Conservation (phyloP, 2,888 invertebrate genomes). For the Cantharis rustica region DNA sequence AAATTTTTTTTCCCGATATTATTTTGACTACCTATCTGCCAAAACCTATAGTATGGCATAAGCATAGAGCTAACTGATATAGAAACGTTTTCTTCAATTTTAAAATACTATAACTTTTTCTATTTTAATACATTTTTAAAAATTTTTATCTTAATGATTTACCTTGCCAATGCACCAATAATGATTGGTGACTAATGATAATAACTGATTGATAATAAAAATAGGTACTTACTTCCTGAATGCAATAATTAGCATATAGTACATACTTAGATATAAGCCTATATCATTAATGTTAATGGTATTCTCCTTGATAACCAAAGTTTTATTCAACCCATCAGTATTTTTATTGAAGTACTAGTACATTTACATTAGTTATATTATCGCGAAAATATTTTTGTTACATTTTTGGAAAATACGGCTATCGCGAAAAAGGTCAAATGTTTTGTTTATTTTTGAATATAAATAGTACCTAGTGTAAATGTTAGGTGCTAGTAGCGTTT, state of each 20-base stretch:
- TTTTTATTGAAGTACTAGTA: too few relatives aligned
- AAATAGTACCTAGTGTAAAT: not conserved
- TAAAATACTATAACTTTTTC: too few relatives aligned
- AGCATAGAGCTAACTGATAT: too few relatives aligned
- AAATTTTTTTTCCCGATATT: too few relatives aligned
- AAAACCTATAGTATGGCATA: too few relatives aligned
- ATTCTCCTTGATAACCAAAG: not conserved
- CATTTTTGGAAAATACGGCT: not conserved
- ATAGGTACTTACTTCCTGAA: not conserved
- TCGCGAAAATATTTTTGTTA: not conserved
- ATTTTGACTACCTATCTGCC: too few relatives aligned
- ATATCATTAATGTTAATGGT: not conserved
- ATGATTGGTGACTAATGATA: not conserved
- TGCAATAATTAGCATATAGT: not conserved
- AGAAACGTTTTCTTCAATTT: too few relatives aligned
- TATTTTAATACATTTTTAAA: too few relatives aligned
- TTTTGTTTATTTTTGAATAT: not conserved
- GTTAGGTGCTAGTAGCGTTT: not conserved
- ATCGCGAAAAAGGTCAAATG: not conserved
- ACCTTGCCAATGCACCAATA: too few relatives aligned
- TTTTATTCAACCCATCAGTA: not conserved
- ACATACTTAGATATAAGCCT: too few relatives aligned
- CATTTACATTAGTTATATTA: too few relatives aligned
- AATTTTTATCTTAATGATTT: too few relatives aligned
- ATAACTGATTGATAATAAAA: not conserved